These are phyloP conservation scores for Cichlasoma orientale DNA, from an alignment of 2,797 vertebrate genomes.

Conservation along the genomic window DNA sequence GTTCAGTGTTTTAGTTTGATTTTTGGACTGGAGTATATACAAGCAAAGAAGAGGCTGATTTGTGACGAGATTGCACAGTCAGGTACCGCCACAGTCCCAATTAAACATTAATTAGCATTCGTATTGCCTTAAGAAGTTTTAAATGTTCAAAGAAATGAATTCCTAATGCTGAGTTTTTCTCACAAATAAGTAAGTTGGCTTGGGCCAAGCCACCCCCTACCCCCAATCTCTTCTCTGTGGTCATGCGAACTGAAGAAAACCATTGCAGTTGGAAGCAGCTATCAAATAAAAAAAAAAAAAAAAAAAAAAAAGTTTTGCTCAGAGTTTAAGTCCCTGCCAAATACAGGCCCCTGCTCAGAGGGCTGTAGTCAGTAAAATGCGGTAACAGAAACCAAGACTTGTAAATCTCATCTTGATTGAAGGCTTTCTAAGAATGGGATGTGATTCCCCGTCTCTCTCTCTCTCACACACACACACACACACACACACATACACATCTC, in stretches of 20 bases:
- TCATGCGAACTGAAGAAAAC: conserved; percentile 45
- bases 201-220: no score
- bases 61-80: background rate
- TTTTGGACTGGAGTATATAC: background rate
- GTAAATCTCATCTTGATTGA: conserved; percentile 73
- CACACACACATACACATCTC: conserved; percentile 19
- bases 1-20: background rate
- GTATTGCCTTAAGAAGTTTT: background rate
- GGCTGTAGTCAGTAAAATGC: conserved; percentile 64
- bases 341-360: conserved; percentile 68
- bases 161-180: background rate
- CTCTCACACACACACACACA: background rate
- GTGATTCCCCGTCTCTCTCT: background rate
- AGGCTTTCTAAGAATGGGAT: conserved; percentile 57
- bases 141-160: background rate
- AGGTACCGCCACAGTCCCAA: background rate
- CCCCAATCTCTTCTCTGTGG: conserved; percentile 32
- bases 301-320: conserved; percentile 55
- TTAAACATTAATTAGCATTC: background rate
- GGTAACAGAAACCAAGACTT: conserved; percentile 58
- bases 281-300: conserved; percentile 56
- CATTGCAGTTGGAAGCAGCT: conserved; percentile 51
- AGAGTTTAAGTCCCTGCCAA: conserved; percentile 63
- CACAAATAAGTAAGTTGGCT: background rate
- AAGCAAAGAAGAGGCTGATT: background rate